A percentile compares a stretch with the other conserved stretches of the same genome.
Conservation (phyloP, 23 tunicate genomes). For the Styela plicata region DNA sequence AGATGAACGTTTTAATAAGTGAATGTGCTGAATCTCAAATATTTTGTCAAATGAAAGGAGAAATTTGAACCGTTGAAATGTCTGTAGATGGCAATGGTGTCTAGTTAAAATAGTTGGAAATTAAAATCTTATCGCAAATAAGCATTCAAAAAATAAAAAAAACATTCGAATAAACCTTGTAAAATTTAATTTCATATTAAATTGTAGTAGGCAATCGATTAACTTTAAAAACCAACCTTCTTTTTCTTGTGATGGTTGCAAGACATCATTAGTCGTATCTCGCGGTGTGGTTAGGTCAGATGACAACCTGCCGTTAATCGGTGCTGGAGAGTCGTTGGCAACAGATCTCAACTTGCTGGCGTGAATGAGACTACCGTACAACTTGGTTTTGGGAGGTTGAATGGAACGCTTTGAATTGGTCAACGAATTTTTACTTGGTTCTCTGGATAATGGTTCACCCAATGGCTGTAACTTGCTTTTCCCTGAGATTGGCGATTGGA, state of each 20-base stretch:
- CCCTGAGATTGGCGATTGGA: constrained; percentile 1
- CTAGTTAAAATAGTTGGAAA: no score
- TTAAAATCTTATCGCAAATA: no score
- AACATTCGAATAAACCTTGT: no score
- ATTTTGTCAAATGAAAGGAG: no score
- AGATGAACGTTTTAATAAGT: no score
- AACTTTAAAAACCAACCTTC: background rate
- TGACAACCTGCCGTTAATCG: background rate
- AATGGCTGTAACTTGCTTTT: constrained; percentile 1
- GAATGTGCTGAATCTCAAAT: no score
- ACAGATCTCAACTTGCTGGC: background rate
- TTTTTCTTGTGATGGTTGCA: background rate
- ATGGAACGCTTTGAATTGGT: constrained; percentile 3
- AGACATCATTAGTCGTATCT: background rate
- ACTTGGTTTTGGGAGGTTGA: constrained; percentile 1
- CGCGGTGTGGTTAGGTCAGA: background rate
- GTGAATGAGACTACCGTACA: background rate
- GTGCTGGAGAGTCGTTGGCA: background rate
- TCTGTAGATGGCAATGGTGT: no score
- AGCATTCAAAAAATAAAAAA: no score
- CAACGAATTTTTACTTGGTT: background rate
- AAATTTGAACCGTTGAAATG: no score
- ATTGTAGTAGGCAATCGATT: no score
- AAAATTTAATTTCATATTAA: no score
- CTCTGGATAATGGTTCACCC: background rate